These are phyloP conservation scores for Cephalopachus bancanus DNA, from an alignment of 2,797 vertebrate genomes.

Conservation along the genomic window DNA sequence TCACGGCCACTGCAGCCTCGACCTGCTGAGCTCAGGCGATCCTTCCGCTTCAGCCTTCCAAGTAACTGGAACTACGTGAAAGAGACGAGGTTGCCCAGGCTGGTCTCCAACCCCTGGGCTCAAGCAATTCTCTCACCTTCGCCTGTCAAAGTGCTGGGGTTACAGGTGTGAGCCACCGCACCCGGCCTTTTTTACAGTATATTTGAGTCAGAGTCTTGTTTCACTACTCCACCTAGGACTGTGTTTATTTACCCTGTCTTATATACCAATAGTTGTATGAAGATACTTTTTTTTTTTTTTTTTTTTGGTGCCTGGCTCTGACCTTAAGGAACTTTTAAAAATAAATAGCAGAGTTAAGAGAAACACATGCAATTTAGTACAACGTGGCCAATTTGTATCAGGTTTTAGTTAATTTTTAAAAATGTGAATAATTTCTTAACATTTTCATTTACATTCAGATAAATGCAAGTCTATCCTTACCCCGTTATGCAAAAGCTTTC, in stretches of 20 bases:
- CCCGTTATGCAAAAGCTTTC: not conserved
- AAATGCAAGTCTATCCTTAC: not conserved
- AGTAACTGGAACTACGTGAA: no score
- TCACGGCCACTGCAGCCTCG: no score
- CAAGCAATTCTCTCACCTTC: no score
- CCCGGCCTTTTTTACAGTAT: no score
- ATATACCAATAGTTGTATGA: not conserved
- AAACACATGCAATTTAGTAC: not conserved
- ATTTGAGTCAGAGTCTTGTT: not conserved
- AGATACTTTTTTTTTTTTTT: not conserved
- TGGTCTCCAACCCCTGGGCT: no score
- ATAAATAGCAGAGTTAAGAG: not conserved
- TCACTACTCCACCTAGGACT: not conserved
- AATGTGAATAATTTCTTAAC: slow-evolving; percentile 20
- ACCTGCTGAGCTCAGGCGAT: no score
- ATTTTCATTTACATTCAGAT: slow-evolving; percentile 2
- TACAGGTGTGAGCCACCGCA: no score
- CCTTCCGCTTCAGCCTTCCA: no score
- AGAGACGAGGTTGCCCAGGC: no score
- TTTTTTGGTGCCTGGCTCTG: not conserved
- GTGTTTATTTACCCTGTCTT: not conserved
- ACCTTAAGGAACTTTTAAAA: not conserved
- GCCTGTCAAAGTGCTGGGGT: no score
- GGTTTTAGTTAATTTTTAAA: slow-evolving; percentile 47
- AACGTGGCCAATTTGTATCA: not conserved